phyloP scores from a whole-genome alignment of 1,140 invertebrate species.

The Eurosta solidaginis region DNA sequence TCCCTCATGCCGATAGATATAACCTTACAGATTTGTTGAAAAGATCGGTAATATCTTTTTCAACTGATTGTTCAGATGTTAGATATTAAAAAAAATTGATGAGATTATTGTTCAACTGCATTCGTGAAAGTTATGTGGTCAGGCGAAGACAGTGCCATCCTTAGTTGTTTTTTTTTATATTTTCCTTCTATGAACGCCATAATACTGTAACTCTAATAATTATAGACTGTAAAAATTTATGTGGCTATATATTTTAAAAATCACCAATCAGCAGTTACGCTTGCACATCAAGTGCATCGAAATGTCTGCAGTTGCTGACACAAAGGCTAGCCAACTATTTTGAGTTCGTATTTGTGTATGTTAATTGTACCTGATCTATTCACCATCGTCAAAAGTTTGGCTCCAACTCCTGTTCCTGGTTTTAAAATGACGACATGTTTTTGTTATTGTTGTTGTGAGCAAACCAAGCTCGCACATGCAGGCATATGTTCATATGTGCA shows the following conservation, averaged over 20 bases:
- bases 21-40: too few relatives aligned
- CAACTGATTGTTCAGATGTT: too few relatives aligned
- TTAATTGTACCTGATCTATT: background rate
- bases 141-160: too few relatives aligned
- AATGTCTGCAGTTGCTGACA: too few relatives aligned
- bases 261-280: background rate
- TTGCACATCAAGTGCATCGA: conserved; percentile 3
- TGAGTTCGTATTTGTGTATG: background rate
- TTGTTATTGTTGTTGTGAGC: background rate
- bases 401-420: background rate
- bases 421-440: too few relatives aligned
- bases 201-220: conserved; percentile 15
- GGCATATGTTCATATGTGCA: too few relatives aligned
- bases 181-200: background rate
- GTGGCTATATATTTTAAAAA: background rate
- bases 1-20: too few relatives aligned
- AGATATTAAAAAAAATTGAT: too few relatives aligned
- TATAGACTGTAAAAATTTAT: conserved; percentile 25
- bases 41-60: too few relatives aligned
- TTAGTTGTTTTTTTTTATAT: background rate
- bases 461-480: background rate
- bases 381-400: background rate
- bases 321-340: too few relatives aligned
- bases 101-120: too few relatives aligned
- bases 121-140: too few relatives aligned